Evolutionary conservation across 2,797 vertebrate species (phyloP).

Genomic region (Echiichthys vipera): DNA sequence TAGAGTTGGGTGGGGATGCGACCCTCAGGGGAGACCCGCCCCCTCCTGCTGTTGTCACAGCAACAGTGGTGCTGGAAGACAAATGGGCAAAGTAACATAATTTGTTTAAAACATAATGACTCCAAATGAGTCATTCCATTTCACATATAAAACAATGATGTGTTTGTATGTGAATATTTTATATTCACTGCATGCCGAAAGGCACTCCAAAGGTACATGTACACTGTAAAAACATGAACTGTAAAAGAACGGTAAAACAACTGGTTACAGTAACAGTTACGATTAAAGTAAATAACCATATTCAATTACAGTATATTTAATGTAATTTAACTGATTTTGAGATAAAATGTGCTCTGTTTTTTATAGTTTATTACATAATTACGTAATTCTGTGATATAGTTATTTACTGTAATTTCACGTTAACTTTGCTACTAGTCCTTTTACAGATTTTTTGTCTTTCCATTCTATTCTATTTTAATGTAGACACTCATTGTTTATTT

Average conservation of each 20-base stretch:
- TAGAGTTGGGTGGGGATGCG: slow-evolving; percentile 91
- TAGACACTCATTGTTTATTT: background rate
- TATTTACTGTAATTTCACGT: no score
- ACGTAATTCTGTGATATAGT: no score
- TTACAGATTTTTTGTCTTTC: no score
- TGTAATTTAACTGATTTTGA: no score
- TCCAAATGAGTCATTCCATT: slow-evolving; percentile 12
- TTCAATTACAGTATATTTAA: no score
- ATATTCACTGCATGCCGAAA: background rate
- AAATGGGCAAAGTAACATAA: slow-evolving; percentile 12
- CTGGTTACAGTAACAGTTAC: no score
- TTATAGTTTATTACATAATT: no score
- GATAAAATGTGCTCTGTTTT: no score
- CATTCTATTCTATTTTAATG: background rate
- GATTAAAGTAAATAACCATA: no score
- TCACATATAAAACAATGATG: background rate
- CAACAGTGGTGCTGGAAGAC: slow-evolving; percentile 74
- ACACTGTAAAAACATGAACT: no score
- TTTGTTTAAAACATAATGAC: slow-evolving; percentile 8
- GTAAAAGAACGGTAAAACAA: no score
- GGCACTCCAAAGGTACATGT: slow-evolving; percentile 14
- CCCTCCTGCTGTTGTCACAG: slow-evolving; percentile 79
- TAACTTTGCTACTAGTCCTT: no score
- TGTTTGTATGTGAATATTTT: background rate
- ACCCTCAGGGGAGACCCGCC: slow-evolving; percentile 90